Percentiles rank a stretch among this genome's conserved stretches.
Conservation (phyloP, 2,113 vertebrate species). For the pig (Sus scrofa) region DNA sequence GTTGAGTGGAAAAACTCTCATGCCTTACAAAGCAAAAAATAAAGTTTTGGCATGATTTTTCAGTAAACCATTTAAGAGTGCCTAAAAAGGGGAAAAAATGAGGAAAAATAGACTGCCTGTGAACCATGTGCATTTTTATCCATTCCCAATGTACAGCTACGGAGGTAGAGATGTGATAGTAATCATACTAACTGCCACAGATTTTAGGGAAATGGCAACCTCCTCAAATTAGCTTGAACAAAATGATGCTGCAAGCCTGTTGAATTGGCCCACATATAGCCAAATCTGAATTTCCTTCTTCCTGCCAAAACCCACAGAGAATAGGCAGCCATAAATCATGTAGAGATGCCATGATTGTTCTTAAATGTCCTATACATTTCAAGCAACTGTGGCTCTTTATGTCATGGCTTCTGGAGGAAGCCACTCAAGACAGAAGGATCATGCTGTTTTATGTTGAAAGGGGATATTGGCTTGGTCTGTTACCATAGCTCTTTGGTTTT, state of each 20-base stretch:
- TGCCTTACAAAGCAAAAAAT: not conserved
- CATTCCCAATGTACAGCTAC: conserved; percentile 68
- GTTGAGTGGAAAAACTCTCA: not conserved
- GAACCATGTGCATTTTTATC: conserved; percentile 69
- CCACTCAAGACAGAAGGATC: not conserved
- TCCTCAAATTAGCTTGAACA: conserved; percentile 79
- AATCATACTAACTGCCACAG: conserved; percentile 65
- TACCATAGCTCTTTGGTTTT: conserved; percentile 73
- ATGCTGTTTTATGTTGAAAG: conserved; percentile 73
- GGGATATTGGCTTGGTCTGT: conserved; percentile 67
- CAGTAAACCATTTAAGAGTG: conserved; percentile 68
- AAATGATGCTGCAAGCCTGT: conserved; percentile 55
- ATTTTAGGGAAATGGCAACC: conserved; percentile 73
- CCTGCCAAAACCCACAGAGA: conserved; percentile 56
- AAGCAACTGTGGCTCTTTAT: conserved; percentile 70
- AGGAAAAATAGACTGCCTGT: conserved; percentile 48
- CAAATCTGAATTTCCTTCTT: conserved; percentile 75
- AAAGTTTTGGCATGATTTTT: not conserved
- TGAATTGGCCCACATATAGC: conserved; percentile 52
- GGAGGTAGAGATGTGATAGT: conserved; percentile 63
- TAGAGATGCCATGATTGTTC: conserved; percentile 58
- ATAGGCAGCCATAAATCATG: conserved; percentile 70
- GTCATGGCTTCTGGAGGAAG: conserved; percentile 77
- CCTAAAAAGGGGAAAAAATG: conserved; percentile 46
- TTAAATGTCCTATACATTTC: conserved; percentile 65